These are phyloP conservation scores for Brenthis daphne DNA, from an alignment of 2,888 invertebrate species.

Conservation along the genomic window DNA sequence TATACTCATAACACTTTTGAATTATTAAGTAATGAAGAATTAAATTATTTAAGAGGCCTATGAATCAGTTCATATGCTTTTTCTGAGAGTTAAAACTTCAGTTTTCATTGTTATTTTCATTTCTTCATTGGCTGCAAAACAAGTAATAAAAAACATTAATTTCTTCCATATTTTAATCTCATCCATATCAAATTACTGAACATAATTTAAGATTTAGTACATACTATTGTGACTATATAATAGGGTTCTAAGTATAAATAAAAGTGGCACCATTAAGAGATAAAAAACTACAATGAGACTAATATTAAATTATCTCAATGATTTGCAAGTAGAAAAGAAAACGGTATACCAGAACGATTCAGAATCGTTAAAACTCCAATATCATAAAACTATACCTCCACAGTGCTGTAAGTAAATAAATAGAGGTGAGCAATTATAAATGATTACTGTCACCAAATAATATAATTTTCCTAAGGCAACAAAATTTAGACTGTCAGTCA, in stretches of 20 bases:
- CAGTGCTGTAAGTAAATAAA: constrained; percentile 58
- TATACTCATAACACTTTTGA: too few species aligned
- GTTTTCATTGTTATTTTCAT: too few species aligned
- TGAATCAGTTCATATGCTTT: too few species aligned
- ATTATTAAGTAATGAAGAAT: too few species aligned
- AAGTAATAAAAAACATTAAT: constrained; percentile 35
- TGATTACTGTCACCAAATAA: not conserved
- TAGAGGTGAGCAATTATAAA: constrained; percentile 12
- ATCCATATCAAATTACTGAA: constrained; percentile 79
- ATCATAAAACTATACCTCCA: constrained; percentile 52
- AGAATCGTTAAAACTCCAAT: constrained; percentile 62
- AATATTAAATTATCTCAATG: constrained; percentile 60
- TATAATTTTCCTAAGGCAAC: not conserved
- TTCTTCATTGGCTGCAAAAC: not conserved
- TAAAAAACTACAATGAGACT: constrained; percentile 53
- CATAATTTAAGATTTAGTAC: constrained; percentile 73
- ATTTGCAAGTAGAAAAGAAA: constrained; percentile 53
- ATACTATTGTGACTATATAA: constrained; percentile 68
- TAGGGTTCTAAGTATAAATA: constrained; percentile 72
- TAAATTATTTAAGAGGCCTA: too few species aligned
- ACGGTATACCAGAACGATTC: constrained; percentile 62
- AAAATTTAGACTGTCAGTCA: not conserved
- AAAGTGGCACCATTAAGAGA: constrained; percentile 69
- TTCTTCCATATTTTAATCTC: constrained; percentile 73
- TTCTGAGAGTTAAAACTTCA: too few species aligned